Percentiles rank a stretch among this genome's conserved stretches.
phyloP scores from a whole-genome alignment of 1,140 invertebrate species.

The Caenorhabditis inopinata region DNA sequence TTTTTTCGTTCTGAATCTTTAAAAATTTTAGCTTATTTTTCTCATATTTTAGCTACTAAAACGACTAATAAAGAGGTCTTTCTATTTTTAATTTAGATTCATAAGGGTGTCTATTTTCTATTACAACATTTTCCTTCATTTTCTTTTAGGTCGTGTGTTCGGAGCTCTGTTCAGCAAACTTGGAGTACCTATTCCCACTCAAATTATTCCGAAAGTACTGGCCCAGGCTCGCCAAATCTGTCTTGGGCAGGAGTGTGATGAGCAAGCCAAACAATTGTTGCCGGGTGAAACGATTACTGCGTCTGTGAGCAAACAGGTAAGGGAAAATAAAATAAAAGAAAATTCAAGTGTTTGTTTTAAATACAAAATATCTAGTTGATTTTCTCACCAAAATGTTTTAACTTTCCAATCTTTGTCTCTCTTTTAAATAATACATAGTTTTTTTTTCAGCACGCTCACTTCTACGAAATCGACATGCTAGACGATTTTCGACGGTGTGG shows the following conservation, averaged over 20 bases:
- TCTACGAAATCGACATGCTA: constrained; percentile 58
- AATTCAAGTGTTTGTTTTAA: no score
- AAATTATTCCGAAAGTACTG: constrained; percentile 62
- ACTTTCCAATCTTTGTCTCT: background rate
- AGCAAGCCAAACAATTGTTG: constrained; percentile 18
- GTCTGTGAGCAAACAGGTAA: constrained; percentile 38
- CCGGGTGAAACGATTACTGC: constrained; percentile 50
- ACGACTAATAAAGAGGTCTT: background rate
- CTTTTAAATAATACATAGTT: background rate
- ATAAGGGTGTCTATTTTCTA: no score
- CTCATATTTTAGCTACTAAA: no score
- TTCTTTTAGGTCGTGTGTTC: constrained; percentile 61
- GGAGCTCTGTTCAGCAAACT: constrained; percentile 65
- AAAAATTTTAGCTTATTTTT: no score
- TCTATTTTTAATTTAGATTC: no score
- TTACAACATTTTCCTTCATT: no score
- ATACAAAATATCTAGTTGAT: background rate
- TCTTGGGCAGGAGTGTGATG: constrained; percentile 36
- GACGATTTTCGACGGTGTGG: constrained; percentile 52
- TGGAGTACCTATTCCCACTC: constrained; percentile 64
- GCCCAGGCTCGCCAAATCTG: constrained; percentile 60
- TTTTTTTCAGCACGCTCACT: constrained; percentile 60
- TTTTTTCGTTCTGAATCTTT: no score
- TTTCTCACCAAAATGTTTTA: background rate
- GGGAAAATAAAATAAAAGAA: no score